Base-by-base conservation (phyloP, 2,888 invertebrate genomes). In the Drosophila lutescens region DNA sequence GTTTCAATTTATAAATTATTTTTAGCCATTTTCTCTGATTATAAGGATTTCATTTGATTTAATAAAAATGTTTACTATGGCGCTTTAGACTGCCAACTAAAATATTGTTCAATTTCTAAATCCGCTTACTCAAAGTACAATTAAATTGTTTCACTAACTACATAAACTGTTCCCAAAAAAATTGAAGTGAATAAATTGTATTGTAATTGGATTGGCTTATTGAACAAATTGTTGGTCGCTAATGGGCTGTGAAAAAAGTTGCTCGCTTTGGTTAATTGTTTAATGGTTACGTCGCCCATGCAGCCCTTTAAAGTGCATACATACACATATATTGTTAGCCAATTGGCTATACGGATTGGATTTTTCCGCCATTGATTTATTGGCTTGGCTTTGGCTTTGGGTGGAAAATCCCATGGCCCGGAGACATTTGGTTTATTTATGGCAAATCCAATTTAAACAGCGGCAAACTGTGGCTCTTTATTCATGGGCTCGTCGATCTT, bases 211-310 rank as follows among this genome's bases (percentile, higher is more conserved):
- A 41, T 61, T 43, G 59, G 59, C 34, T 59, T 49, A 26, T 34
- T 41, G 15, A n/a, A n/a, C 58, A 59, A 49, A 63, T 62, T 41
- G 59, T 62, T 49, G 47, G 20, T 23, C 23, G 46, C 59, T 61
- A 63, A 62, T 43, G n/a, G 62, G 47, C 62, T 49, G 59, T 26
- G 47, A 41, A 59, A n/a, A 61, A 62, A 41, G 40, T 47, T 61
- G n/a, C 7, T 40, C 9, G 38, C 47, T 17, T 10, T 30, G 4
- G 49, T 40, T 58, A 58, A 58, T 58, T 49, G 57, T 10, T 26
- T 9, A 17, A 56, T 56, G 46, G 57, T 17, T 44, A n/a, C 7
- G 17, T 12, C 13, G 13, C 12, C 3, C 23, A 13, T 12, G 7
- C 26, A 13, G 26, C 10, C 26, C 20, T 23, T 15, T 15, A 9